Base-by-base conservation (phyloP, 2,888 invertebrate genomes). In the Lithophane semibrunnea region DNA sequence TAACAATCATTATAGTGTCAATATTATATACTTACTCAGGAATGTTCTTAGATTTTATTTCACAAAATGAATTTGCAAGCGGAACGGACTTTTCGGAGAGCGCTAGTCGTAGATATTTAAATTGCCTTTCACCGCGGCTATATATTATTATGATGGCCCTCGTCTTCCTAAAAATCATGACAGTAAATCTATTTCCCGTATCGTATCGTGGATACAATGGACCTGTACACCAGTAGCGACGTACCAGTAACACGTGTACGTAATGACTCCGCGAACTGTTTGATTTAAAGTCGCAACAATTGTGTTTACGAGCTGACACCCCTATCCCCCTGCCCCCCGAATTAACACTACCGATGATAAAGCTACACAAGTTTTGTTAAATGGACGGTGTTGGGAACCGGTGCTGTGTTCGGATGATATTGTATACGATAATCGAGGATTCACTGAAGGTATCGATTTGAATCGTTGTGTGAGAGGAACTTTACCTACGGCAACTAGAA, bases 231-330 rank as follows among this genome's bases (percentile, higher is more conserved):
- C 69, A 75, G 89, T 88, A 90, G 79, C 88, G 86, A 88, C 86
- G 88, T 86, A 90, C 87, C 87, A 90, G 95, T 91, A 93, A 94
- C 96, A 96, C 96, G 95, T 96, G 96, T 92, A 93, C 87, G 88
- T 96, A 96, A 96, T 94, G 96, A 95, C 95, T 95, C 91, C 90
- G 89, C 91, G 90, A 95, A 95, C 94, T 94, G 95, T 96, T 96
- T 96, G 96, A 96, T 96, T 96, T 96, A 96, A 95, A 95, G 94
- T 94, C 93, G 94, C 94, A 93, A 95, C 96, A 95, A 95, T 95
- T 95, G 95, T 96, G 94, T 96, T 95, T 95, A 95, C 93, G 94
- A 92, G 61, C 69, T 72, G 86, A 78, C 88, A 80, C 70, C 75
- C 79, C 56, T 60, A 37, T 60, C 67, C 71, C 66, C 77, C 63